Evolutionary conservation across 2,888 invertebrate species (phyloP), one percentile per base, ranked within the genome.

Genomic region (Campaea margaritaria): DNA sequence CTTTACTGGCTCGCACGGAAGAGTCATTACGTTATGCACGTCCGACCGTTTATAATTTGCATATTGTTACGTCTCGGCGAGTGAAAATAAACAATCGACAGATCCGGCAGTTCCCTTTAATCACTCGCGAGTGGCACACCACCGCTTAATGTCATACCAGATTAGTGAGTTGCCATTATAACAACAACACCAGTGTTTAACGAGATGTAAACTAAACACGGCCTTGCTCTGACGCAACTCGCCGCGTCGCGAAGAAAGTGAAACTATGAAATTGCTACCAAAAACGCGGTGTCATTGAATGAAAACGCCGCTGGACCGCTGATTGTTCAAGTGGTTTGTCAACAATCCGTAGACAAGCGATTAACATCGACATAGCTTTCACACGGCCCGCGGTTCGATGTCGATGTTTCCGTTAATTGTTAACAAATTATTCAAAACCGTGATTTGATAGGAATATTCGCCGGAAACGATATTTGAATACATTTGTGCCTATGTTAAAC

Each of bases 261-360:
- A 88, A 87, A 88, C 81, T 79, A 73, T 76, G 76, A 83, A 82
- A 84, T 81, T 74, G 75, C 77, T 68, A 69, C 73, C 78, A 78
- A 86, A 21, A 85, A 76, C 73, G 72, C 68, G 73, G 72, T 73
- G 76, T 78, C 81, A 80, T 76, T 78, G 75, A 74, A 75, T 77
- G 79, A 81, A 81, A 81, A 80, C 44, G 50, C 63, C 50, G 59
- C 53, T 50, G 57, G 68, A 70, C 67, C 69, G 73, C 56, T 64
- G 75, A 75, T 76, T 78, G 79, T 81, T 74, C 80, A 73, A 70
- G 72, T 64, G 70, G 78, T 81, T 82, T 83, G 80, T 82, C 82
- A 81, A 81, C 78, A 74, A 69, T 60, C 71, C 66, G 71, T 74
- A 70, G 67, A 67, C 72, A 65, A 69, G 68, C 72, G 73, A 78